These are phyloP conservation scores for Drosophila barbarae DNA, from an alignment of 2,888 invertebrate genomes.

Conservation along the genomic window DNA sequence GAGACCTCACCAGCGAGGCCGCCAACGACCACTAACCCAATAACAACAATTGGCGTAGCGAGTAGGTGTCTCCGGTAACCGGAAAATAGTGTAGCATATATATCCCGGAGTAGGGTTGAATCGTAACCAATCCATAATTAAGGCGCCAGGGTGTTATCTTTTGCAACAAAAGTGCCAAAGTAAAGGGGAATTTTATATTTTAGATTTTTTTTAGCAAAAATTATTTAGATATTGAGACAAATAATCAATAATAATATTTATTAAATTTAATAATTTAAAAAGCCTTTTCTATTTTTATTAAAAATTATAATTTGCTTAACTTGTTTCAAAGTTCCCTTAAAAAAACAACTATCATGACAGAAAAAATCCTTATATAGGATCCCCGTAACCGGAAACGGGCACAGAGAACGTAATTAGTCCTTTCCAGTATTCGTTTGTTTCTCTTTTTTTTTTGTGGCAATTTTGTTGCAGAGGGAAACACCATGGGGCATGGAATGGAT, in stretches of 20 bases:
- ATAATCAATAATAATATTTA: too few species aligned
- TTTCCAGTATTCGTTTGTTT: background rate
- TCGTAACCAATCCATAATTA: background rate
- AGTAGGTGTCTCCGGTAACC: constrained; percentile 55
- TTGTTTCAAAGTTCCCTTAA: background rate
- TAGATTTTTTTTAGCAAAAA: background rate
- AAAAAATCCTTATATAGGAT: background rate
- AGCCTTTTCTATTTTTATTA: background rate
- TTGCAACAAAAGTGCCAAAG: constrained; percentile 3
- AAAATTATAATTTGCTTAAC: background rate
- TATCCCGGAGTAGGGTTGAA: constrained; percentile 1
- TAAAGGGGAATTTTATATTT: background rate
- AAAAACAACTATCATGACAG: background rate
- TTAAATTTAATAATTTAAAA: too few species aligned
- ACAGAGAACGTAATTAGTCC: background rate
- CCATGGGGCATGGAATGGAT: constrained; percentile 5
- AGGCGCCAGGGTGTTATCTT: background rate
- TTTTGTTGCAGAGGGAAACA: constrained; percentile 13
- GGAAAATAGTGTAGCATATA: constrained; percentile 25
- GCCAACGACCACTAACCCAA: constrained; percentile 53
- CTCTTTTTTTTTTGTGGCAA: background rate
- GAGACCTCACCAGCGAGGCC: constrained; percentile 23
- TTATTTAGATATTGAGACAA: too few species aligned
- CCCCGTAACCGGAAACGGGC: background rate
- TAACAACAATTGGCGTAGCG: constrained; percentile 46